phyloP scores from a whole-genome alignment of 2,113 vertebrate genomes.

The Cyanocitta stelleri region DNA sequence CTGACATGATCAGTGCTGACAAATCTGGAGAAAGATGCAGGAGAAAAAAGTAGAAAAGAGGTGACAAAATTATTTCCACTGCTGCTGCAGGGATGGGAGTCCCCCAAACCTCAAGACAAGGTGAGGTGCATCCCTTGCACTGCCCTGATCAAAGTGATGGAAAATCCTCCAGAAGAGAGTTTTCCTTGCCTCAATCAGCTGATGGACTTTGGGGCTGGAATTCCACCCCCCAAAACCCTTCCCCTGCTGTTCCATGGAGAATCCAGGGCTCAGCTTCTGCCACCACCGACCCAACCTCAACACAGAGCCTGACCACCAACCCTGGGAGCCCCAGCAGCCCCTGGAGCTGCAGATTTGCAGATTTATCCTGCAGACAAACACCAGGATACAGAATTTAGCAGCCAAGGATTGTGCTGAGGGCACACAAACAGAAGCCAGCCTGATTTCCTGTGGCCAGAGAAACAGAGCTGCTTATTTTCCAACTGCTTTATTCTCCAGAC shows the following conservation, averaged over 20 bases:
- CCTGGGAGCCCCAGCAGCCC: background rate
- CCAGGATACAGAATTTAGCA: background rate
- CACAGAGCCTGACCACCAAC: rapidly evolving
- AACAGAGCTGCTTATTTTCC: background rate
- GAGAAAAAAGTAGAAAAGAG: background rate
- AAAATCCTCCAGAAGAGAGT: background rate
- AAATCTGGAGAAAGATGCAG: background rate
- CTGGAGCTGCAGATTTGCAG: background rate
- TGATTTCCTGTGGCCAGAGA: background rate
- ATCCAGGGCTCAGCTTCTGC: background rate
- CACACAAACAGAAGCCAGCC: background rate
- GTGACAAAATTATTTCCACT: background rate
- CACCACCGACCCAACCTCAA: background rate
- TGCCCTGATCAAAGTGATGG: background rate
- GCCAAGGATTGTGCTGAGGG: background rate
- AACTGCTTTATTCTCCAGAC: constrained; percentile 23
- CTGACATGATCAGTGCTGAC: background rate
- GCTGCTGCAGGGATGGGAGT: background rate
- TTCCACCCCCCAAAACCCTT: background rate
- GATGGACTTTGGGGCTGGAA: background rate
- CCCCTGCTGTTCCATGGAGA: background rate
- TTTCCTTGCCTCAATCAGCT: background rate
- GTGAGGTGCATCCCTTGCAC: background rate
- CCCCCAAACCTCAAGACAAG: background rate
- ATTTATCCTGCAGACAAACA: background rate